Percentiles rank a stretch among this genome's conserved stretches.
Conservation (phyloP, 2,113 vertebrate species). For the Chauna torquata region DNA sequence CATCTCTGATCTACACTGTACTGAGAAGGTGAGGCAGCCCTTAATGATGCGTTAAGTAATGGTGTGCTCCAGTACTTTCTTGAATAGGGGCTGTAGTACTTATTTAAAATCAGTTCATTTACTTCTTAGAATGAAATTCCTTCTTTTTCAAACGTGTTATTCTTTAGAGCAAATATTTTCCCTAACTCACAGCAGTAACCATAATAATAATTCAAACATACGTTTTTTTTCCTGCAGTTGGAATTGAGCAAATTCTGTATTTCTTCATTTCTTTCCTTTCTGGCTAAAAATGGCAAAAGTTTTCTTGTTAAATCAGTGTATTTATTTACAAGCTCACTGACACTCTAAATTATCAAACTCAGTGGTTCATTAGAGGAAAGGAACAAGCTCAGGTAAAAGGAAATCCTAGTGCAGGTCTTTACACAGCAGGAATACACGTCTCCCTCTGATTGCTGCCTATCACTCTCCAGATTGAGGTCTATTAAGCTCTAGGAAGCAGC, state of each 20-base stretch:
- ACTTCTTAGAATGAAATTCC: conserved; percentile 22
- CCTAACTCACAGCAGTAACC: not conserved
- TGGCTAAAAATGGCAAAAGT: conserved; percentile 34
- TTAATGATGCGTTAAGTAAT: not conserved
- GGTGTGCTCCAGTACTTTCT: not conserved
- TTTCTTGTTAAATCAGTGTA: conserved; percentile 32
- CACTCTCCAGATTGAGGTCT: not conserved
- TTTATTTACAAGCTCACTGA: conserved; percentile 42
- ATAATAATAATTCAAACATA: conserved; percentile 25
- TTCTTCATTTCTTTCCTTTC: not conserved
- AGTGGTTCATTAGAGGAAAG: conserved; percentile 18
- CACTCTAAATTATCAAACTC: conserved; percentile 26
- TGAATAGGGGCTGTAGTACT: not conserved
- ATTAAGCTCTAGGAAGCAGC: not conserved
- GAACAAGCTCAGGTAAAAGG: conserved; percentile 28
- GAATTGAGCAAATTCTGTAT: not conserved
- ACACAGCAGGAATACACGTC: not conserved
- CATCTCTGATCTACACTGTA: not conserved
- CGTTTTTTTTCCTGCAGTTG: not conserved
- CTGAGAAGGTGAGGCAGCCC: not conserved
- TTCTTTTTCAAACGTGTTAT: not conserved
- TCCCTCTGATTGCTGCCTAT: conserved; percentile 4
- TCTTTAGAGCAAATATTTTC: conserved; percentile 32
- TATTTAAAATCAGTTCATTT: conserved; percentile 23
- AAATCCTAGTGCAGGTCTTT: conserved; percentile 26